These are phyloP conservation scores for Acanthis flammea DNA, from an alignment of 2,797 vertebrate genomes.

Conservation along the genomic window DNA sequence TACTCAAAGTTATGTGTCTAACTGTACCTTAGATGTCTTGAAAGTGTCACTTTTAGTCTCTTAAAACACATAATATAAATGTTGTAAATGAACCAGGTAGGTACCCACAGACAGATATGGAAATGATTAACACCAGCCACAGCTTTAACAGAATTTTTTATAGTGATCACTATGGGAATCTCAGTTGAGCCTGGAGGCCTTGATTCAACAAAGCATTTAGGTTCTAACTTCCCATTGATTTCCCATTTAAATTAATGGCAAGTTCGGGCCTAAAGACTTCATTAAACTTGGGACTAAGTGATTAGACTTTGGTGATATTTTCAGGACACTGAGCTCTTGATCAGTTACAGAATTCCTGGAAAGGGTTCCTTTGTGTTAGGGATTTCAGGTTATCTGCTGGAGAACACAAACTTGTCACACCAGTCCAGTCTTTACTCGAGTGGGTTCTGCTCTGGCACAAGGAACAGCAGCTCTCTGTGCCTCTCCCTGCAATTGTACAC, in stretches of 20 bases:
- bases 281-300: not conserved
- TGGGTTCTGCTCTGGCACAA: not conserved
- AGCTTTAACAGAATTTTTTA: not conserved
- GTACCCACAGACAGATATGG: not conserved
- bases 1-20: not conserved
- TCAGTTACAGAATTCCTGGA: not conserved
- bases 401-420: not conserved
- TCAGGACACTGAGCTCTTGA: not conserved
- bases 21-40: not conserved
- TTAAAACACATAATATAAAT: not conserved
- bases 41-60: not conserved
- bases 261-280: slow-evolving; percentile 24
- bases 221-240: slow-evolving; percentile 27
- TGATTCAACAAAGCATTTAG: slow-evolving; percentile 43
- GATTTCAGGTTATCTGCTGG: not conserved
- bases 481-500: not conserved
- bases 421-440: rapidly evolving
- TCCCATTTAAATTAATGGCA: slow-evolving; percentile 42
- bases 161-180: not conserved
- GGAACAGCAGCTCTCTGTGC: not conserved
- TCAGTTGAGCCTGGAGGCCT: not conserved
- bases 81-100: not conserved
- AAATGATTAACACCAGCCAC: not conserved
- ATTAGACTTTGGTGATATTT: slow-evolving; percentile 8
- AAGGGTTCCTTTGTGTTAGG: not conserved